Base-by-base conservation (phyloP, 2,888 invertebrate species). In the Tiphia femorata region DNA sequence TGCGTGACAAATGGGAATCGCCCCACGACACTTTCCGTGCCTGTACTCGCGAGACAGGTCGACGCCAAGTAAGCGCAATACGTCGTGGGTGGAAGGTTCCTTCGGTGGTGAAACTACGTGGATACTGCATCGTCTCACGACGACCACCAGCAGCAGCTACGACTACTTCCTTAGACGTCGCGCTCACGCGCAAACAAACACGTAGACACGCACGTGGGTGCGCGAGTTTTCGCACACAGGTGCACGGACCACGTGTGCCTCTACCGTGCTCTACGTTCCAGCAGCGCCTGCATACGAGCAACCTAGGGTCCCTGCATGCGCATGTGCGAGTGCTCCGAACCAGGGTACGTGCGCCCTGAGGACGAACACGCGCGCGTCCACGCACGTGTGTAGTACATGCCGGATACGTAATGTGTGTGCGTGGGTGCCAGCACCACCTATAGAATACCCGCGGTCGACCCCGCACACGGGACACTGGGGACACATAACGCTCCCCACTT, bases 401-500 rank as follows among this genome's bases (percentile, higher is more conserved):
- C 6, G 27, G 27, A 10, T n/a, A n/a, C n/a, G n/a, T n/a, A n/a
- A n/a, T n/a, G n/a, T n/a, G 25, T 23, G 49, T 57, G 42, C 43
- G 50, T 48, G 49, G 46, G 20, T 52, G 49, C 51, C 51, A 51
- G 38, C 50, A 53, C 48, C 49, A n/a, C 25, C 42, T 37, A 50
- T 70, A 60, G 68, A 71, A 71, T 65, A 58, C 64, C 69, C 74
- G 72, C 70, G 68, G 77, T 74, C 76, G 75, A 77, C 76, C 78
- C 82, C 80, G 69, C 80, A 82, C 81, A 83, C 80, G 78, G 81
- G 77, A 76, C 83, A 73, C 83, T 77, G 77, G 83, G 83, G 83
- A 83, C 82, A 80, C 82, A 83, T 83, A 83, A 83, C 81, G 77
- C 76, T 79, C 81, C 81, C 81, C 80, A 77, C 81, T 82, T 82